Evolutionary conservation across 1,140 invertebrate species (phyloP), one percentile per base, ranked within the genome.

Genomic region (Uloborus diversus): DNA sequence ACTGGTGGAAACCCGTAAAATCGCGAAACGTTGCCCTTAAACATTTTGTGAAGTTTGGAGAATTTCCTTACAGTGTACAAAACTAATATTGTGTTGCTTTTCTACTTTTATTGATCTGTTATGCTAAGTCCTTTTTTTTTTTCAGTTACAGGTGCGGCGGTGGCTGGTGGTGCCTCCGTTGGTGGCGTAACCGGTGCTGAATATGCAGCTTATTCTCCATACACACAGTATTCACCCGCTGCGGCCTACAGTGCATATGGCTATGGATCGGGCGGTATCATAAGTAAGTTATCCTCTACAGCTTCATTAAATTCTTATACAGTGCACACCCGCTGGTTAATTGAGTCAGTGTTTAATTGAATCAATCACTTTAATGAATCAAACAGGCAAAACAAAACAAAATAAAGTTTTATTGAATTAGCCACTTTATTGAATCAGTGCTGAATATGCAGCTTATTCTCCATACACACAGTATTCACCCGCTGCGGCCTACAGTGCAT

Each of bases 381-480:
- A n/a, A n/a, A n/a, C n/a, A n/a, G n/a, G n/a, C n/a, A n/a, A n/a
- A n/a, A n/a, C n/a, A n/a, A n/a, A n/a, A n/a, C n/a, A n/a, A n/a
- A n/a, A n/a, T n/a, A n/a, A n/a, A n/a, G n/a, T n/a, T n/a, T n/a
- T n/a, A n/a, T n/a, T n/a, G n/a, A n/a, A n/a, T n/a, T n/a, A n/a
- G n/a, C n/a, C n/a, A n/a, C n/a, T n/a, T n/a, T n/a, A n/a, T n/a
- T n/a, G n/a, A n/a, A n/a, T n/a, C n/a, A n/a, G 88, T 86, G 47
- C 85, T 85, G 92, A 93, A 84, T 93, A 93, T 84, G 89, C 91
- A 27, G 73, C 76, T 1, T 93, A 93, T 86, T 90, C 92, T 35
- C 90, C 92, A 4, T 93, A 93, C 85, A 90, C 91, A 76, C 92
- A 93, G 85, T 93, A 93, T 85, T 90, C 89, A 35, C 65, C 76